Conservation (phyloP, 2,113 vertebrate species). For the Anhinga anhinga region DNA sequence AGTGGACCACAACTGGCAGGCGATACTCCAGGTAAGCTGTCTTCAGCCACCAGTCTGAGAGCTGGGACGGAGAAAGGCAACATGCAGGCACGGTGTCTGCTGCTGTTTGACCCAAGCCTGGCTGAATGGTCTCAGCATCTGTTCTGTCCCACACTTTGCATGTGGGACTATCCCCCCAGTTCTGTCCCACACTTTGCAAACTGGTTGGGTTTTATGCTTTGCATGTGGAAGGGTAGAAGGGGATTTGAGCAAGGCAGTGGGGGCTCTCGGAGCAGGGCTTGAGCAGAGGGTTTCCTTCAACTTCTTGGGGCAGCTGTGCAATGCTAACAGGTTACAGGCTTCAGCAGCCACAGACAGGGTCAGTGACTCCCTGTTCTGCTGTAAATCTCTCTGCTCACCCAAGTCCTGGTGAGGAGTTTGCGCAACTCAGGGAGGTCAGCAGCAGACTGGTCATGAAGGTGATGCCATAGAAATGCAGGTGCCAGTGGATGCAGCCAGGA, state of each 20-base stretch:
- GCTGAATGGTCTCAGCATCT: neutral
- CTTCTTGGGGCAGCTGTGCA: neutral
- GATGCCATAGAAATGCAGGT: neutral
- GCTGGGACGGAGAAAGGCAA: conserved; percentile 70
- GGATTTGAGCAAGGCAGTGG: neutral
- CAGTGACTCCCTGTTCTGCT: neutral
- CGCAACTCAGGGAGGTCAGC: neutral
- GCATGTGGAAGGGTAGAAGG: neutral
- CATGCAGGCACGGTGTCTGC: neutral
- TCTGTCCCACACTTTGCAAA: neutral
- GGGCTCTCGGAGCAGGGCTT: neutral
- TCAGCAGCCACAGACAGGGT: neutral
- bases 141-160: neutral
- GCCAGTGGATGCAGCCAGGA: neutral
- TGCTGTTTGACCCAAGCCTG: neutral
- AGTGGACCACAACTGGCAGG: conserved; percentile 90
- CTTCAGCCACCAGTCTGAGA: conserved; percentile 97
- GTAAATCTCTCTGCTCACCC: neutral
- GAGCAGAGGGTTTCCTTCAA: neutral
- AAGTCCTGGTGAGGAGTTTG: neutral
- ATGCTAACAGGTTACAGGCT: neutral
- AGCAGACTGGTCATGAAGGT: neutral
- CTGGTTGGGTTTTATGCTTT: neutral
- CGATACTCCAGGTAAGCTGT: conserved; percentile 93
- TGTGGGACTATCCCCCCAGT: too few species aligned